Conservation (phyloP, 1,140 invertebrate species). For the Orussus abietinus region DNA sequence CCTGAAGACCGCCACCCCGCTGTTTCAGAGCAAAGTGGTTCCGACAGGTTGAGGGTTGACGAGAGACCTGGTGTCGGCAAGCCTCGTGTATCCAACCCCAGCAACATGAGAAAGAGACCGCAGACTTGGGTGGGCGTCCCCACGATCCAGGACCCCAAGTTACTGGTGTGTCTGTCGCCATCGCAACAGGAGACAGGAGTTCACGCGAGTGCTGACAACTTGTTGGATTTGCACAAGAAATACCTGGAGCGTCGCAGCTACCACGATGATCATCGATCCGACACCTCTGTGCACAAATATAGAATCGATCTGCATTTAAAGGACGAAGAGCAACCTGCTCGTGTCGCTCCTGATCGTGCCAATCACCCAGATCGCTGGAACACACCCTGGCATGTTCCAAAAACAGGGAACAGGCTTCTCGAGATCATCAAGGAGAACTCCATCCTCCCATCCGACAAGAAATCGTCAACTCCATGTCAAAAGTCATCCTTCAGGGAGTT, state of each 20-base stretch:
- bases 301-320: too few species aligned
- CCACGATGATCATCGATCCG: slow-evolving; percentile 45
- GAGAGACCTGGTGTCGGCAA: too few species aligned
- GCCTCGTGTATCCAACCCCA: slow-evolving; percentile 46
- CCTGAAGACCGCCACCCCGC: slow-evolving; percentile 4
- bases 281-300: slow-evolving; percentile 36
- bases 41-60: too few species aligned
- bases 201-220: slow-evolving; percentile 53
- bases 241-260: slow-evolving; percentile 62
- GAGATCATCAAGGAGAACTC: slow-evolving; percentile 56
- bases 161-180: slow-evolving; percentile 68
- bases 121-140: slow-evolving; percentile 58
- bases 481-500: too few species aligned
- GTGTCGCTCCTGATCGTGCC: too few species aligned
- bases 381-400: slow-evolving; percentile 2
- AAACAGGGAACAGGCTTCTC: slow-evolving; percentile 47
- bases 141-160: slow-evolving; percentile 56
- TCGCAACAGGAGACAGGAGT: slow-evolving; percentile 60
- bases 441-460: too few species aligned
- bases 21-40: slow-evolving; percentile 20
- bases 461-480: too few species aligned
- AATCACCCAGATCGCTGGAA: slow-evolving; percentile 5
- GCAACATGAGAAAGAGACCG: slow-evolving; percentile 44
- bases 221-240: slow-evolving; percentile 67
- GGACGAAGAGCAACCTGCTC: too few species aligned